A percentile compares a stretch with the other conserved stretches of the same genome.
These are phyloP conservation scores for Nymphalis c-album DNA, from an alignment of 2,888 invertebrate genomes.

Conservation along the genomic window DNA sequence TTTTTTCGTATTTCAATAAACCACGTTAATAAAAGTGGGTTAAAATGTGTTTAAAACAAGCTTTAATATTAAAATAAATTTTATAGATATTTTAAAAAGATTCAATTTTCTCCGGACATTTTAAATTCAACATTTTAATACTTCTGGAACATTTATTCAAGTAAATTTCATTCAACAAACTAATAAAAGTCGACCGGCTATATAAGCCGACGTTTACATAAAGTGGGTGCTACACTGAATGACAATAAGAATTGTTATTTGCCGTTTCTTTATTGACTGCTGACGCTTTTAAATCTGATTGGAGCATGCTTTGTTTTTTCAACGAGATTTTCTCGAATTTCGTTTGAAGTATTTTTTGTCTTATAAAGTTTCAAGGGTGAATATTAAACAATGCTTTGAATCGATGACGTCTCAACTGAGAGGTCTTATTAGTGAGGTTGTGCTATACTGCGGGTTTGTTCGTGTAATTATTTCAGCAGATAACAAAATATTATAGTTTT, in stretches of 20 bases:
- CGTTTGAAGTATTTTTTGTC: slow-evolving; percentile 5
- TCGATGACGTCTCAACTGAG: background rate
- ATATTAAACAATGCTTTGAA: slow-evolving; percentile 5
- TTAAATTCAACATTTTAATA: background rate
- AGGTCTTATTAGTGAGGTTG: background rate
- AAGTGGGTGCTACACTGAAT: slow-evolving; percentile 43
- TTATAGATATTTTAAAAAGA: background rate
- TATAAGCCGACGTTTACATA: slow-evolving; percentile 30
- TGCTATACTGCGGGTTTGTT: background rate
- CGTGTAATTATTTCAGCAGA: background rate
- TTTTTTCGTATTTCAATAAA: no score
- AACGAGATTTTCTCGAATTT: slow-evolving; percentile 32
- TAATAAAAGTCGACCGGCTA: slow-evolving; percentile 25
- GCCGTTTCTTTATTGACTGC: slow-evolving; percentile 56
- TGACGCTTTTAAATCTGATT: slow-evolving; percentile 59
- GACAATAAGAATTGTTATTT: slow-evolving; percentile 53
- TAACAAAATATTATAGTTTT: no score
- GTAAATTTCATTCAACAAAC: slow-evolving; percentile 9
- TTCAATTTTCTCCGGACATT: background rate
- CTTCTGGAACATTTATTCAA: slow-evolving; percentile 7
- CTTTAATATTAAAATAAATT: background rate
- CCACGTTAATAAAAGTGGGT: no score
- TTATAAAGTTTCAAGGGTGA: slow-evolving; percentile 24
- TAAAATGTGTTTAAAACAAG: no score
- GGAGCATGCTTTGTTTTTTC: slow-evolving; percentile 49